phyloP scores from a whole-genome alignment of 2,888 invertebrate genomes.

The Minunthozetes semirufus region DNA sequence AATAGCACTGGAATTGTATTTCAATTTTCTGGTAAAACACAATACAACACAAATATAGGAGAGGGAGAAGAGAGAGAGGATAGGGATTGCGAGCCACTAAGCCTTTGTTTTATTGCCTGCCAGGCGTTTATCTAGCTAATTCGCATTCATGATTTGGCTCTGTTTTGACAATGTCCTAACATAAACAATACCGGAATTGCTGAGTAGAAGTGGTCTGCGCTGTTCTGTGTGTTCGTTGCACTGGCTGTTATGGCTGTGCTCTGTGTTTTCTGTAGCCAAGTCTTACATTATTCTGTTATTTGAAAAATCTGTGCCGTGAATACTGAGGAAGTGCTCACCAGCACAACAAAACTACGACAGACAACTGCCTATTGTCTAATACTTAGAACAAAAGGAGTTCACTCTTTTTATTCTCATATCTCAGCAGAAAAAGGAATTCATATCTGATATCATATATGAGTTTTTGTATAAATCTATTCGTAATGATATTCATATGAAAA shows the following conservation, averaged over 20 bases:
- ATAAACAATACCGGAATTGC: constrained; percentile 21
- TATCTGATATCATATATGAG: not conserved
- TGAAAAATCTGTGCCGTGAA: constrained; percentile 20
- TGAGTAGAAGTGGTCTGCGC: not conserved
- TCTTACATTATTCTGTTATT: constrained; percentile 23
- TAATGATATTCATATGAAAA: not conserved
- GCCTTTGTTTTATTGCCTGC: constrained; percentile 20
- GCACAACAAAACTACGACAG: too few relatives aligned
- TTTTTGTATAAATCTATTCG: not conserved
- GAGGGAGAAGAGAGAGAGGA: not conserved
- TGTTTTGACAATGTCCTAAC: constrained; percentile 30
- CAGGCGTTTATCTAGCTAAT: constrained; percentile 28
- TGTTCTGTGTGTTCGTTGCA: not conserved
- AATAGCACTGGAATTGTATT: constrained; percentile 15
- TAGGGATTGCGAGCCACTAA: not conserved
- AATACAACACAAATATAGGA: not conserved
- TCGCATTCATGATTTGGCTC: constrained; percentile 28
- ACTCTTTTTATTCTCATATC: too few relatives aligned
- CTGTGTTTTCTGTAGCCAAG: not conserved
- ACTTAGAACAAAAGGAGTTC: too few relatives aligned
- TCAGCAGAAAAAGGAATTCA: not conserved
- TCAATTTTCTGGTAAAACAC: constrained; percentile 12
- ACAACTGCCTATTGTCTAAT: too few relatives aligned
- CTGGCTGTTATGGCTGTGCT: not conserved
- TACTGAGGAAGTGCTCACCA: constrained; percentile 4